Conservation (phyloP, 2,888 invertebrate species). For the Microdon myrmicae region DNA sequence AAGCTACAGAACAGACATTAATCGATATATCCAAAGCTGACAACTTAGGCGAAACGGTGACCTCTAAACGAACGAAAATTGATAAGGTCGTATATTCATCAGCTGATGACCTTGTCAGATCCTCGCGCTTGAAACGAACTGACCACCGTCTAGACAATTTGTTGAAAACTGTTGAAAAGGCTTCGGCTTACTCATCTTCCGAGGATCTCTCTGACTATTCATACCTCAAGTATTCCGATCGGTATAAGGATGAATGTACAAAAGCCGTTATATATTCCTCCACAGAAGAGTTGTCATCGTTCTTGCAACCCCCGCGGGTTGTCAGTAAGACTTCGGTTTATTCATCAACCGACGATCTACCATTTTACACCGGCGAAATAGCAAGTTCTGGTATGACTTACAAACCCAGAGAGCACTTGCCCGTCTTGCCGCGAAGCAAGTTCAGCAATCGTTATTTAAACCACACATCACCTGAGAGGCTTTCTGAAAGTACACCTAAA, state of each 20-base stretch:
- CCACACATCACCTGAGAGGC: neutral
- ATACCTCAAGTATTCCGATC: conserved; percentile 36
- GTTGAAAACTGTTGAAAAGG: conserved; percentile 37
- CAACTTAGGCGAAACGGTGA: conserved; percentile 5
- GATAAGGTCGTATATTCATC: conserved; percentile 43
- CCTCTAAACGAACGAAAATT: conserved; percentile 17
- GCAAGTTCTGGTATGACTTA: neutral
- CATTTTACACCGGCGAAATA: neutral
- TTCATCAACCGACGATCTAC: conserved; percentile 28
- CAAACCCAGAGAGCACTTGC: conserved; percentile 9
- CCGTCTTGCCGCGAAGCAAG: conserved; percentile 27
- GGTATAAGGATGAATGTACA: conserved; percentile 13
- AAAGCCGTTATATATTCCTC: conserved; percentile 21
- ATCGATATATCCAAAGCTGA: conserved; percentile 28
- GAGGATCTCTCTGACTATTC: conserved; percentile 23
- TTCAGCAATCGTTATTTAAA: conserved; percentile 33
- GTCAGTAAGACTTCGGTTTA: conserved; percentile 13
- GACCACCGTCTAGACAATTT: conserved; percentile 31
- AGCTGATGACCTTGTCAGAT: conserved; percentile 23
- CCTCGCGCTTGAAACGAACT: conserved; percentile 22
- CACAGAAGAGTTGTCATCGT: conserved; percentile 22
- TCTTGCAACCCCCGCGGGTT: too few relatives aligned
- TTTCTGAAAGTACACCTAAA: conserved; percentile 2
- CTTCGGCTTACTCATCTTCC: conserved; percentile 35
- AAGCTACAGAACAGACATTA: conserved; percentile 37